Base-by-base conservation (phyloP, 1,140 invertebrate species). In the Ceratina australensis region DNA sequence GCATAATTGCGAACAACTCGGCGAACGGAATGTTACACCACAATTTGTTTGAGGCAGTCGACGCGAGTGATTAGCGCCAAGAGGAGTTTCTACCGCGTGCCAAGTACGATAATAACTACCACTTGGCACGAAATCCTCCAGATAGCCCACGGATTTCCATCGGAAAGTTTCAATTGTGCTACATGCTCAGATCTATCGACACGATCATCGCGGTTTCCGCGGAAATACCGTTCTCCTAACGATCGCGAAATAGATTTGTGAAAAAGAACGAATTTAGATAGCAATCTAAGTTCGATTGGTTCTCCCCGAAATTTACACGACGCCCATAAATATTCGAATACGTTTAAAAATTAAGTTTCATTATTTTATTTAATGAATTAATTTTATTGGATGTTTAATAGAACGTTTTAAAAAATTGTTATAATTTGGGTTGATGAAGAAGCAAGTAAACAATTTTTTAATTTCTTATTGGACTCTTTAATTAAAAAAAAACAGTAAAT, bases 101-200 rank as follows among this genome's bases (percentile, higher is more conserved):
- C 65, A 69, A 78, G 65, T 61, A 82, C 79, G 57, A 73, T 80
- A 83, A 73, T 89, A 91, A 92, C 88, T 91, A 86, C 88, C 87
- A 72, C 80, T 87, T 72, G 83, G 80, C 90, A 92, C 90, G 90
- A 84, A 86, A 90, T 79, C 80, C 85, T 80, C 72, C 71, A 83
- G 87, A 90, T 87, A 86, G 75, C 74, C 67, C 72, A 73, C 69
- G 64, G 82, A 85, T 91, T 89, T 85, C 64, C 80, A 88, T 91
- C 83, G 78, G 24, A 88, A 91, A 89, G 82, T 91, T 91, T 87
- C 83, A 82, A 90, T 91, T 88, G 87, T 81, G 78, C 67, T 69
- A 68, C 85, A 89, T 90, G 91, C 89, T 89, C 72, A 63, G 87
- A 83, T 68, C 79, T 80, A 80, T 81, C 83, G 83, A 87, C 89